Conservation (phyloP, 2,113 vertebrate species). For the Glaucidium brasilianum region DNA sequence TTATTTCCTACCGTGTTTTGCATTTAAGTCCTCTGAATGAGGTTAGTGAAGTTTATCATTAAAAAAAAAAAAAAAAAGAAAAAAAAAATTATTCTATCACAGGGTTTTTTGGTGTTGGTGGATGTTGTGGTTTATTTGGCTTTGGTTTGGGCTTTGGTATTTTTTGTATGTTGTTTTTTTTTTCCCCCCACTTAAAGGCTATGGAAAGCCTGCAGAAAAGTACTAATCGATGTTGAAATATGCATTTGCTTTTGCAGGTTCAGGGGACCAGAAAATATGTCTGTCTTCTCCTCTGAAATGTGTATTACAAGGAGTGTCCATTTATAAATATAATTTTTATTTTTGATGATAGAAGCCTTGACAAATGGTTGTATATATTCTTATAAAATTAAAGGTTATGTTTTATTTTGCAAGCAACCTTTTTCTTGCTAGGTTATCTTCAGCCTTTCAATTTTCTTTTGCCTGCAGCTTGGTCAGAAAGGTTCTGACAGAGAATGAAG, state of each 20-base stretch:
- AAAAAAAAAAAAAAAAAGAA: accelerated
- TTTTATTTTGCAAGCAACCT: neutral
- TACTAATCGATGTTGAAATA: neutral
- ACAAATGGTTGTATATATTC: neutral
- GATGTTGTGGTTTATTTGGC: too few relatives aligned
- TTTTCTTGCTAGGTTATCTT: neutral
- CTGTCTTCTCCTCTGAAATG: neutral
- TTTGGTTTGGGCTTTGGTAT: too few relatives aligned
- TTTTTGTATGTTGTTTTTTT: neutral
- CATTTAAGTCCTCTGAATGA: neutral
- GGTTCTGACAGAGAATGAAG: neutral
- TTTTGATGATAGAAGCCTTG: neutral
- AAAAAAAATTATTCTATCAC: neutral
- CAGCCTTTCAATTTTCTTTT: neutral
- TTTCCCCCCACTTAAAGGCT: neutral
- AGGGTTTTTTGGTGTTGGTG: neutral
- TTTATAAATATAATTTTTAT: neutral
- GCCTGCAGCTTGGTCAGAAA: neutral
- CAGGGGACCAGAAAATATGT: neutral
- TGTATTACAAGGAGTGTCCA: neutral
- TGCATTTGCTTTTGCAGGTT: neutral
- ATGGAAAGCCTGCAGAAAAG: neutral
- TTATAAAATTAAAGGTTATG: neutral
- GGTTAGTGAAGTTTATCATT: neutral
- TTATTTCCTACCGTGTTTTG: neutral